A percentile compares a stretch with the other conserved stretches of the same genome.
Conservation (phyloP, 2,113 vertebrate species). For the Poeciliopsis prolifica region DNA sequence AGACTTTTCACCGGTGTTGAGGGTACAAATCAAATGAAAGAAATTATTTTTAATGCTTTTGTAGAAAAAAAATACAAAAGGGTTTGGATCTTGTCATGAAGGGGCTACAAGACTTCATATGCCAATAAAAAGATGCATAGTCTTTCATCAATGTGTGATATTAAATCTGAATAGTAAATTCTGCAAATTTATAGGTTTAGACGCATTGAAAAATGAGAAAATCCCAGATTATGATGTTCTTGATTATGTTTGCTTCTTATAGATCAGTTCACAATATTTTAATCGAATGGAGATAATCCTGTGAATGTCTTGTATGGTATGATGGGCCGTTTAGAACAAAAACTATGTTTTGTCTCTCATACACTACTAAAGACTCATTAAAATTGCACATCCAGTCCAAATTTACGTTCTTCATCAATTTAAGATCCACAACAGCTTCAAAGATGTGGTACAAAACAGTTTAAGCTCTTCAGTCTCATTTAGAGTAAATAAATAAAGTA, state of each 20-base stretch:
- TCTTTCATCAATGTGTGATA: neutral
- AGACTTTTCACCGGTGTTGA: neutral
- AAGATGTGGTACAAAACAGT: slow-evolving; percentile 14
- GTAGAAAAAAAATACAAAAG: no score
- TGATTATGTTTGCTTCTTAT: neutral
- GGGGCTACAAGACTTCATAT: neutral
- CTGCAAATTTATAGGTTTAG: neutral
- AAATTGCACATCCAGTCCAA: neutral
- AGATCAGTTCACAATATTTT: neutral
- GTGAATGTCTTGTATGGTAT: neutral
- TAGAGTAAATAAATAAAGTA: neutral
- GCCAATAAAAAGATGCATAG: neutral
- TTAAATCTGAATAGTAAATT: neutral
- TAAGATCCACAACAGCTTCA: neutral
- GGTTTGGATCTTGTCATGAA: no score
- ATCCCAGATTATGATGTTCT: neutral
- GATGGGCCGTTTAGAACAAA: no score
- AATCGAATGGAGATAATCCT: neutral
- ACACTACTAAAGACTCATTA: no score
- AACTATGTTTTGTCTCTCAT: no score
- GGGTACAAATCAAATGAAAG: neutral
- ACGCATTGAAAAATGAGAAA: neutral
- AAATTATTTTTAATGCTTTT: no score
- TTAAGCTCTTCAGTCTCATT: neutral
- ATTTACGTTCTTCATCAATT: neutral